phyloP scores from a whole-genome alignment of 1,140 invertebrate genomes.

The Acromyrmex echinatior region DNA sequence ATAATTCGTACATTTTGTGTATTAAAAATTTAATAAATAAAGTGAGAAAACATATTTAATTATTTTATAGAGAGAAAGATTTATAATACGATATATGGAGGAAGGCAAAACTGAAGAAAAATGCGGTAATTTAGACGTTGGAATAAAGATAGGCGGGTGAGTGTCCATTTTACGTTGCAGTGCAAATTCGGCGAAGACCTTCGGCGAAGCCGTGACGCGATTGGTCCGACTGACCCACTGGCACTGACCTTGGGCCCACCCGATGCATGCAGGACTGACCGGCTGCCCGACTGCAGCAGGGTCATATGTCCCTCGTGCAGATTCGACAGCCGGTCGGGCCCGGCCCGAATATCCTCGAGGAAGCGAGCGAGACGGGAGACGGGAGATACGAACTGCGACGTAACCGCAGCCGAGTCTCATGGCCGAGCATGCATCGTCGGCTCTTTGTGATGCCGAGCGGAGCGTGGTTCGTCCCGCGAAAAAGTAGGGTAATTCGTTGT shows the following conservation, averaged over 20 bases:
- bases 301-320: slow-evolving; percentile 63
- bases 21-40: slow-evolving; percentile 6
- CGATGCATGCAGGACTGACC: slow-evolving; percentile 69
- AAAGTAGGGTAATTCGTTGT: slow-evolving; percentile 51
- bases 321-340: slow-evolving; percentile 75
- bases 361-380: slow-evolving; percentile 59
- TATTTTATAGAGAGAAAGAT: neutral
- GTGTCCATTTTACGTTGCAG: slow-evolving; percentile 36
- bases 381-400: slow-evolving; percentile 34
- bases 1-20: neutral
- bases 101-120: neutral
- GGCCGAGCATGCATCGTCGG: slow-evolving; percentile 42
- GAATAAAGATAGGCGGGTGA: neutral
- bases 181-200: slow-evolving; percentile 73
- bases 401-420: slow-evolving; percentile 49
- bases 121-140: neutral
- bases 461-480: slow-evolving; percentile 38
- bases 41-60: neutral
- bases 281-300: slow-evolving; percentile 59
- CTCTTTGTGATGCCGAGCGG: slow-evolving; percentile 37
- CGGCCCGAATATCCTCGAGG: slow-evolving; percentile 51
- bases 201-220: slow-evolving; percentile 64
- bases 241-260: slow-evolving; percentile 81
- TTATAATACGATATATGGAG: neutral
- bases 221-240: slow-evolving; percentile 83